Conservation (phyloP, 1,140 invertebrate species). For the Mamestra configurata region DNA sequence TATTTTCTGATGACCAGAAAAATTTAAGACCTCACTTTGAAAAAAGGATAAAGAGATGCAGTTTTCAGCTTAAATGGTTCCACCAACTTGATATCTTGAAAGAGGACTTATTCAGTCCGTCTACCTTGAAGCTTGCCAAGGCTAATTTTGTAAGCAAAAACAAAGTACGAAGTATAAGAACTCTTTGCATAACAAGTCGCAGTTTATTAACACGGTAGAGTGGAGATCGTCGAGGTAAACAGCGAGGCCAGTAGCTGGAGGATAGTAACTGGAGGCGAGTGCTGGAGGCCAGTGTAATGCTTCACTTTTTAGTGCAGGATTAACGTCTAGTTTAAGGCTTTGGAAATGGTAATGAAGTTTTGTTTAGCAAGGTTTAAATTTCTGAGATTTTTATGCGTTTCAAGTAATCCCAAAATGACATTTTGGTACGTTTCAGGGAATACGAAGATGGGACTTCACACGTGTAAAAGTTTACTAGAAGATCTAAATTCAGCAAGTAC, state of each 20-base stretch:
- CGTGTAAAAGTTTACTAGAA: no score
- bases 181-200: conserved; percentile 36
- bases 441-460: no score
- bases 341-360: neutral
- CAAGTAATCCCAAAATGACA: no score
- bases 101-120: neutral
- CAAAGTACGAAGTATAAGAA: conserved; percentile 6
- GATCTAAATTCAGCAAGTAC: no score
- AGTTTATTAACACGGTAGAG: conserved; percentile 15
- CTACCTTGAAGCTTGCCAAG: neutral
- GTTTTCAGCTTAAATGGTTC: neutral
- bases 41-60: no score
- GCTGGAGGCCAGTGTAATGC: neutral
- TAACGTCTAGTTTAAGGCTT: neutral
- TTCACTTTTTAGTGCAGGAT: neutral
- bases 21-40: neutral
- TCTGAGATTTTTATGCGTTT: no score
- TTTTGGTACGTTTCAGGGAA: no score
- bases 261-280: neutral
- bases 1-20: neutral
- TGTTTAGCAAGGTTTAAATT: neutral
- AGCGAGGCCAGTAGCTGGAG: neutral
- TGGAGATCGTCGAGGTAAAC: conserved; percentile 21
- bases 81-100: neutral
- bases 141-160: conserved; percentile 22